Percentiles rank a stretch among this genome's conserved stretches.
phyloP scores from a whole-genome alignment of 2,888 invertebrate species.

The Drosophila anceps region DNA sequence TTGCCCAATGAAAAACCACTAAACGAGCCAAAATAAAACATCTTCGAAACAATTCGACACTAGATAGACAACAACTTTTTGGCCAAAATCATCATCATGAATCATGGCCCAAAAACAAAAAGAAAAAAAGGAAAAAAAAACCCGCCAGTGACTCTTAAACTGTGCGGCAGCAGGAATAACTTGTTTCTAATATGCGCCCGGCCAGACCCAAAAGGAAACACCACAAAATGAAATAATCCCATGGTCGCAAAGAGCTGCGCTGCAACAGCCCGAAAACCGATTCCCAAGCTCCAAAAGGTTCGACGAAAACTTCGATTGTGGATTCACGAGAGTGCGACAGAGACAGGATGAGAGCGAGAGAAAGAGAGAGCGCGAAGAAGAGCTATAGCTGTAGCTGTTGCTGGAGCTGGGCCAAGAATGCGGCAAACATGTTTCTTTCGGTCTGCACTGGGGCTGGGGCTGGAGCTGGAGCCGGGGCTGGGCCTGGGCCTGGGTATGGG shows the following conservation, averaged over 20 bases:
- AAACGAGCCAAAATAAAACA: slow-evolving; percentile 36
- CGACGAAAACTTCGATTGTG: slow-evolving; percentile 80
- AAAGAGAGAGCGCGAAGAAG: slow-evolving; percentile 23
- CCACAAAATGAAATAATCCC: slow-evolving; percentile 83
- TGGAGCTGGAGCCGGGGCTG: slow-evolving; percentile 38
- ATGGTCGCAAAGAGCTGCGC: slow-evolving; percentile 67
- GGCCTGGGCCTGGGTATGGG: slow-evolving; percentile 10
- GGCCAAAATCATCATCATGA: slow-evolving; percentile 59
- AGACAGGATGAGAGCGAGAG: slow-evolving; percentile 9
- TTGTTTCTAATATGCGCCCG: slow-evolving; percentile 75
- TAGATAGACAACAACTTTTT: slow-evolving; percentile 38
- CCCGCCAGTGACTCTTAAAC: slow-evolving; percentile 58
- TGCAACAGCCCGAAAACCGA: slow-evolving; percentile 74
- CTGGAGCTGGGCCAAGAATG: slow-evolving; percentile 72
- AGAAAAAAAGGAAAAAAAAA: slow-evolving; percentile 4
- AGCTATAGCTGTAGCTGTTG: slow-evolving; percentile 40
- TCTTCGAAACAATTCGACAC: slow-evolving; percentile 29
- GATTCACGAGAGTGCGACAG: slow-evolving; percentile 27
- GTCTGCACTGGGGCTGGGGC: slow-evolving; percentile 28
- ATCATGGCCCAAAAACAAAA: slow-evolving; percentile 62
- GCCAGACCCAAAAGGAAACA: slow-evolving; percentile 73
- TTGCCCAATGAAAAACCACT: slow-evolving; percentile 57
- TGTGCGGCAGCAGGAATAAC: slow-evolving; percentile 75
- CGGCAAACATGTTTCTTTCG: slow-evolving; percentile 78
- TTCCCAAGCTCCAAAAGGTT: slow-evolving; percentile 80